These are phyloP conservation scores for Polypterus bichir DNA, from an alignment of 2,113 vertebrate genomes.

Conservation along the genomic window DNA sequence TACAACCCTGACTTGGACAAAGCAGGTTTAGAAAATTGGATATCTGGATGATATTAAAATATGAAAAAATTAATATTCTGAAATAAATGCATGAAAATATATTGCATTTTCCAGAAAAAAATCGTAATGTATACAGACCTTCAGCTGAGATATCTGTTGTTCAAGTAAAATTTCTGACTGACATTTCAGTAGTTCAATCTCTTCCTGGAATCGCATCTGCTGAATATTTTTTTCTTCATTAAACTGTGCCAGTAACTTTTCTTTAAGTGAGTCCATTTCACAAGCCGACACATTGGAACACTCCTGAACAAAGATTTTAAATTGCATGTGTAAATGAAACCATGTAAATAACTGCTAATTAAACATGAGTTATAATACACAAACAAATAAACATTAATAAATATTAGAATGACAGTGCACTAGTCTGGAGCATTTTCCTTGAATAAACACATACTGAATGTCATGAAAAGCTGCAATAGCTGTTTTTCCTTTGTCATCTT, in stretches of 20 bases:
- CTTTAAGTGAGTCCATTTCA: constrained; percentile 46
- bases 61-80: too few relatives aligned
- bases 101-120: too few relatives aligned
- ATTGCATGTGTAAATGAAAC: constrained; percentile 12
- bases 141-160: constrained; percentile 50
- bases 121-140: constrained; percentile 34
- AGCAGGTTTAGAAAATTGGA: too few relatives aligned
- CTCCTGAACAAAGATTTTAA: constrained; percentile 31
- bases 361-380: neutral
- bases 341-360: constrained; percentile 7
- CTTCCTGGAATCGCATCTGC: constrained; percentile 53
- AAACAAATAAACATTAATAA: neutral
- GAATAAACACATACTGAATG: too few relatives aligned
- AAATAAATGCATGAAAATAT: too few relatives aligned
- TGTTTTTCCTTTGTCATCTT: too few relatives aligned
- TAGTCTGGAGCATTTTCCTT: neutral
- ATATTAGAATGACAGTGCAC: neutral
- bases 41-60: too few relatives aligned
- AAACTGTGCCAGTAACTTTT: constrained; percentile 31
- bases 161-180: constrained; percentile 55
- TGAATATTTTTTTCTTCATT: constrained; percentile 47
- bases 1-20: too few relatives aligned
- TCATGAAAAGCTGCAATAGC: too few relatives aligned
- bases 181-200: constrained; percentile 61
- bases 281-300: constrained; percentile 34